Evolutionary conservation across 64 coral and sea anemone species (phyloP).

Genomic region (Stylophora pistillata): DNA sequence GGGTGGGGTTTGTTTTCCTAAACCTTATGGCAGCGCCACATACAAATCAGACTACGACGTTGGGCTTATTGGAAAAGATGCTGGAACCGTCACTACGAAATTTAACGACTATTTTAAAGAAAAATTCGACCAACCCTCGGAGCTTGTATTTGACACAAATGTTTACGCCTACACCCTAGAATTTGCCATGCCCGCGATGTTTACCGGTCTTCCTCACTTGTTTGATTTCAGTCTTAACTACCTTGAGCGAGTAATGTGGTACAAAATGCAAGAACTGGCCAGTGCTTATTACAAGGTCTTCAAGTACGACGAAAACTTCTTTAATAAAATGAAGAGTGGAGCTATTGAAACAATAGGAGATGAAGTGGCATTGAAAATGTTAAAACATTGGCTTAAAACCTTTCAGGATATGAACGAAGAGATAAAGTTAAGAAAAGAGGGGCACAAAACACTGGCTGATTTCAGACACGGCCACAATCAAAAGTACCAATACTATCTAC

Average conservation of each 20-base stretch:
- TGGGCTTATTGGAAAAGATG: slow-evolving; percentile 53
- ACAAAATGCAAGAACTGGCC: slow-evolving; percentile 63
- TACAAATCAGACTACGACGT: slow-evolving; percentile 71
- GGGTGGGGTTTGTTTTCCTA: slow-evolving; percentile 53
- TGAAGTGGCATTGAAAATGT: not conserved
- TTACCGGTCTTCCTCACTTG: slow-evolving; percentile 8
- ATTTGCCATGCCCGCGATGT: slow-evolving; percentile 51
- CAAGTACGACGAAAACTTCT: slow-evolving; percentile 59
- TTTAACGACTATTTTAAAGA: slow-evolving; percentile 62
- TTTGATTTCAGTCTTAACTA: slow-evolving; percentile 17
- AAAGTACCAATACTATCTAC: not conserved
- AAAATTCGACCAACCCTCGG: slow-evolving; percentile 32
- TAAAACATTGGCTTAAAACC: not conserved
- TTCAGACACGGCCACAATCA: not conserved
- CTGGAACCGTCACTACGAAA: slow-evolving; percentile 40
- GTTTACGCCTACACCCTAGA: slow-evolving; percentile 51
- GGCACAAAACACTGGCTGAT: not conserved
- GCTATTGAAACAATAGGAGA: not conserved
- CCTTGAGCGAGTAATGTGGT: not conserved
- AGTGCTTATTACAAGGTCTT: slow-evolving; percentile 65
- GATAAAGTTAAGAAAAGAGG: not conserved
- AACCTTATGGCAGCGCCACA: slow-evolving; percentile 59
- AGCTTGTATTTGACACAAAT: slow-evolving; percentile 60
- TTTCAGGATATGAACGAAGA: not conserved
- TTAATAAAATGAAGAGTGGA: not conserved